These are phyloP conservation scores for Vannuccia rotundouncinata DNA, from an alignment of 2,888 invertebrate genomes.

Conservation along the genomic window DNA sequence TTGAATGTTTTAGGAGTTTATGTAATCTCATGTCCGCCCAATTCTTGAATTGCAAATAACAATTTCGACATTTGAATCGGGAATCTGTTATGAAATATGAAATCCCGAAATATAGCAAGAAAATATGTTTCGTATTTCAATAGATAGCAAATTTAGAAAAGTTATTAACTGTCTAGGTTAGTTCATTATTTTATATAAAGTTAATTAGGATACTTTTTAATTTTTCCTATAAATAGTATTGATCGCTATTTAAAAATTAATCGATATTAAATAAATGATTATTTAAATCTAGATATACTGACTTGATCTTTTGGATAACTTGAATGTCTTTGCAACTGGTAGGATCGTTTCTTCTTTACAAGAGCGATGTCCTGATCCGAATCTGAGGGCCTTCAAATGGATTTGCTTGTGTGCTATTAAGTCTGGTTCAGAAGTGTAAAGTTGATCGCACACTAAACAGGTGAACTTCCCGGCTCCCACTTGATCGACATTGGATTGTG, in stretches of 20 bases:
- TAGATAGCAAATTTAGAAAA: no score
- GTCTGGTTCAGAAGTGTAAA: neutral
- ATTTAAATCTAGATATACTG: neutral
- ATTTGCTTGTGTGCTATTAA: neutral
- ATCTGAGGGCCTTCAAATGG: neutral
- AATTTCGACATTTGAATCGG: neutral
- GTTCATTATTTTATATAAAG: no score
- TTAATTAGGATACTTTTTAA: neutral
- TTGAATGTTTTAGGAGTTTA: neutral
- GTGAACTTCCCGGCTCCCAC: neutral
- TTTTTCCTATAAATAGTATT: neutral
- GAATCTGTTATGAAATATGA: no score
- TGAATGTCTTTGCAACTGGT: neutral
- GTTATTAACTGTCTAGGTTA: no score
- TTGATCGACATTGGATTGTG: neutral
- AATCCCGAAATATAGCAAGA: no score
- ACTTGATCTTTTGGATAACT: neutral
- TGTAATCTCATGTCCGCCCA: neutral
- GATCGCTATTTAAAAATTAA: no score
- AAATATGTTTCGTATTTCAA: no score
- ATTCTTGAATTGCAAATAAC: neutral
- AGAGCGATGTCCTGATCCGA: neutral
- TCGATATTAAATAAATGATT: neutral
- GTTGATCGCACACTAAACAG: neutral
- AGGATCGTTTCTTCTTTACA: neutral